These are phyloP conservation scores for Osmerus mordax DNA, from an alignment of 2,113 vertebrate genomes.

Conservation along the genomic window DNA sequence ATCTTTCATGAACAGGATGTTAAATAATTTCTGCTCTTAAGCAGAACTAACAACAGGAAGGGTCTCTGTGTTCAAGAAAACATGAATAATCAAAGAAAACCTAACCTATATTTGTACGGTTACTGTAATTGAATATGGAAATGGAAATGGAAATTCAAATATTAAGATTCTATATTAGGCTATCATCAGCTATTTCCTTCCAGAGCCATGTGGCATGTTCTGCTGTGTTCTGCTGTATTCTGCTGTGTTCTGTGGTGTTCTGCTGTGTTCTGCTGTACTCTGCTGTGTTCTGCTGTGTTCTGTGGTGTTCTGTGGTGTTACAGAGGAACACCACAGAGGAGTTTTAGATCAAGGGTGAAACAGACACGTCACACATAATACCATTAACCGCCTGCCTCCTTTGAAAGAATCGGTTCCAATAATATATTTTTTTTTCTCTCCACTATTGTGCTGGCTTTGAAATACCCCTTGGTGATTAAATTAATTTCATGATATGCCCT, in stretches of 20 bases:
- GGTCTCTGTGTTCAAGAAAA: slow-evolving; percentile 24
- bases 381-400: slow-evolving; percentile 43
- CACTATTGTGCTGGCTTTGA: slow-evolving; percentile 28
- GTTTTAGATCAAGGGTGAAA: not conserved
- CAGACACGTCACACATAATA: slow-evolving; percentile 27
- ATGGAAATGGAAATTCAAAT: slow-evolving; percentile 10
- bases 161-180: not conserved
- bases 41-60: slow-evolving; percentile 47
- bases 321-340: not conserved
- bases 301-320: no score
- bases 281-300: no score
- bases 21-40: slow-evolving; percentile 39
- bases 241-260: no score
- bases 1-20: slow-evolving; percentile 40
- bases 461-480: slow-evolving; percentile 31
- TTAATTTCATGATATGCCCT: slow-evolving; percentile 51
- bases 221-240: no score
- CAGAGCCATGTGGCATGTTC: no score
- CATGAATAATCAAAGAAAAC: slow-evolving; percentile 35
- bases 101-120: slow-evolving; percentile 31
- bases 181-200: no score
- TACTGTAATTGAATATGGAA: slow-evolving; percentile 27
- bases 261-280: no score
- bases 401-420: slow-evolving; percentile 40
- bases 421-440: slow-evolving; percentile 24